Base-by-base conservation (phyloP, 2,797 vertebrate genomes). In the Centroberyx gerrardi region DNA sequence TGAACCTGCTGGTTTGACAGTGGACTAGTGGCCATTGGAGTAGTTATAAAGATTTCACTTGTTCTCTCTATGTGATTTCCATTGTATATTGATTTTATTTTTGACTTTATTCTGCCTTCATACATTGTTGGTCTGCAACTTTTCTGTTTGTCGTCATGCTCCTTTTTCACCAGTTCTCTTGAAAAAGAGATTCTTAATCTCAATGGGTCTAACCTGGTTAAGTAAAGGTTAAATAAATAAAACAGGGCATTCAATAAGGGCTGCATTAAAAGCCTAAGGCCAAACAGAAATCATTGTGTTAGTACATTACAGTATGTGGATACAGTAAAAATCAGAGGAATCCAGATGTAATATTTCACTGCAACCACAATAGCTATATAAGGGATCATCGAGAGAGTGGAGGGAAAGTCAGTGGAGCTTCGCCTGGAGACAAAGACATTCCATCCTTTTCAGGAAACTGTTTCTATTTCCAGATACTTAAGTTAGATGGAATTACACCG, bases 341-440 rank as follows among this genome's bases (percentile, higher is more conserved):
- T 81, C 82, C 71, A 63, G 31, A 63, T 54, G 48, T 56, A 72
- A 68, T 63, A 76, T 53, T 58, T 46, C 29, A 60, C 28, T 63
- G n/a, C 40, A 31, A 59, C 54, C 68, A 61, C 54, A 42, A 69
- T 36, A 15, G 10, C 61, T 76, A 67, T 17, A 67, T 59, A 67
- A 31, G 59, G 46, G 40, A 72, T 36, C 40, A 51, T 48, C 17
- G 29, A 36, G 3, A 59, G 68, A 60, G 13, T 29, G 33, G 14
- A 65, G 51, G 40, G 22, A 66, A 71, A 71, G 40, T 53, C 56
- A 73, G 54, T 12, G 18, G 38, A 48, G 60, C 36, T 49, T 67
- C 10, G 81, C 7, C 15, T n/a, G 17, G 58, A 81, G 74, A 84
- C 72, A 72, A 81, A 80, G 68, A 81, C 58, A 78, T 71, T 79